Evolutionary conservation across 2,113 vertebrate genomes (phyloP), one percentile per base, ranked within the genome.

Genomic region (Malurus alboscapulatus): DNA sequence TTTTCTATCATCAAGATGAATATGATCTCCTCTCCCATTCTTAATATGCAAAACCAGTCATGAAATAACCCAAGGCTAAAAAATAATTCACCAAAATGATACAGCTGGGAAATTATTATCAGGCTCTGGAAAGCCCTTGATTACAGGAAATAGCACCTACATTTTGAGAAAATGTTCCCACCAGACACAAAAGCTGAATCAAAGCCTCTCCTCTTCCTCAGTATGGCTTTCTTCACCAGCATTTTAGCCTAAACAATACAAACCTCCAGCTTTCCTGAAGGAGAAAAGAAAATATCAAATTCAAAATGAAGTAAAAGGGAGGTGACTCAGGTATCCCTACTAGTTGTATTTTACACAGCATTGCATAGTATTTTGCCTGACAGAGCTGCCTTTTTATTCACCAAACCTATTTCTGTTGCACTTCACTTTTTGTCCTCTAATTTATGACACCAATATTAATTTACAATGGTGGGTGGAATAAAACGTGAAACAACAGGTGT

Each of bases 61-160:
- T 51, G 76, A 93, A 95, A 91, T 97, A 93, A 96, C 91, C 96
- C 83, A 97, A 95, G 95, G 94, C 94, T 97, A 97, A 96, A 97
- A 92, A 96, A 93, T 95, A 96, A 91, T 90, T 96, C 84, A 87
- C 87, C 88, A 83, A 94, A 96, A 94, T 73, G 57, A 95, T 93
- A 95, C 94, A 97, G 83, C 95, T 97, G 96, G 96, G 92, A 97
- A 96, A 97, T 92, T 48, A 96, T 96, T 92, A 96, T 96, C 96
- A 96, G 88, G 81, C 73, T 95, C 92, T 96, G 93, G 77, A 95
- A 97, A 97, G 85, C 87, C 87, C 95, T 96, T 96, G 95, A 97
- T 97, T 97, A 94, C 96, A 98, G 96, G 95, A 98, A 98, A 96
- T 93, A 96, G 88, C 96, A 97, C 96, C 97, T 96, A 96, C 63